Evolutionary conservation across 2,888 invertebrate genomes (phyloP).

Genomic region (Noctua comes): DNA sequence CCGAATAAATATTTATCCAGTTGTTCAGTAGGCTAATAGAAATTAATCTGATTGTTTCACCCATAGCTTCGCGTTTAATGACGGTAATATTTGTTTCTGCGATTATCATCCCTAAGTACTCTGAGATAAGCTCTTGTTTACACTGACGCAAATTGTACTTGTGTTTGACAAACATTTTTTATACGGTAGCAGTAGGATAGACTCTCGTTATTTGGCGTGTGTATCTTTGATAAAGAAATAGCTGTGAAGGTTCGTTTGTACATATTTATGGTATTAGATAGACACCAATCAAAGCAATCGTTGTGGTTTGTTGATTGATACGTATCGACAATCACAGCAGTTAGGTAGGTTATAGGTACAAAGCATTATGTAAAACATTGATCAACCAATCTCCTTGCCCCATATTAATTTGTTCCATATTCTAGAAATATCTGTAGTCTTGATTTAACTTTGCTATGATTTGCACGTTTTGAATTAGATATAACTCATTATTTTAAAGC

Average conservation of each 20-base stretch:
- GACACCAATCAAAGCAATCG: slow-evolving; percentile 54
- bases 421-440: slow-evolving; percentile 11
- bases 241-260: slow-evolving; percentile 27
- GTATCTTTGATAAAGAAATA: slow-evolving; percentile 34
- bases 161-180: slow-evolving; percentile 34
- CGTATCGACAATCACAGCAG: slow-evolving; percentile 52
- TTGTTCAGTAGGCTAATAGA: slow-evolving; percentile 17
- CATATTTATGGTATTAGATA: slow-evolving; percentile 14
- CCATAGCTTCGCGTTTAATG: slow-evolving; percentile 27
- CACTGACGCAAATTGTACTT: slow-evolving; percentile 41
- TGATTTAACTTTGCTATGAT: neutral
- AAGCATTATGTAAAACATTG: slow-evolving; percentile 30
- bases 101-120: slow-evolving; percentile 32
- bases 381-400: slow-evolving; percentile 11
- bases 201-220: slow-evolving; percentile 25
- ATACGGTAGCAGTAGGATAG: slow-evolving; percentile 32
- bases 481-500: neutral
- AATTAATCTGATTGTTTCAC: slow-evolving; percentile 36
- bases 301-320: slow-evolving; percentile 56
- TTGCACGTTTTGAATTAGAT: neutral
- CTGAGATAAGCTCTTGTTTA: slow-evolving; percentile 42
- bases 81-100: slow-evolving; percentile 25
- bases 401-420: neutral
- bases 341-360: neutral
- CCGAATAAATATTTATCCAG: slow-evolving; percentile 40